These are phyloP conservation scores for Sigmodon hispidus DNA, from an alignment of 2,113 vertebrate species.

Conservation along the genomic window DNA sequence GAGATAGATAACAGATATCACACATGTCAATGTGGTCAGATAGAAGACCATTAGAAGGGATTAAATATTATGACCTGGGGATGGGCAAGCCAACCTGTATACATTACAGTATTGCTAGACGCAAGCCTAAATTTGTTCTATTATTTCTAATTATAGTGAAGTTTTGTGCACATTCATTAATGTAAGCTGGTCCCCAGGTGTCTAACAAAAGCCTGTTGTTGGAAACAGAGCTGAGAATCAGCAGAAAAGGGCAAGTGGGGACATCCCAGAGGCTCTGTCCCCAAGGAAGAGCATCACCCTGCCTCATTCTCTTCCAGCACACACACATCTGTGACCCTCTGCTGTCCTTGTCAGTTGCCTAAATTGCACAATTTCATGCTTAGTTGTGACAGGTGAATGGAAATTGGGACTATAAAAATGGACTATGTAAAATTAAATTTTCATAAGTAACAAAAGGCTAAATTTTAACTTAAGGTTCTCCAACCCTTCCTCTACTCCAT, in stretches of 20 bases:
- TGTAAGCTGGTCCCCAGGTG: neutral
- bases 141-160: conserved; percentile 2
- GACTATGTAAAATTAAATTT: conserved; percentile 71
- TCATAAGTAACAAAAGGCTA: conserved; percentile 68
- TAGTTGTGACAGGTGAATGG: conserved; percentile 66
- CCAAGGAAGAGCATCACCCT: conserved; percentile 18
- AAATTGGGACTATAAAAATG: conserved; percentile 67
- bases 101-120: conserved; percentile 17
- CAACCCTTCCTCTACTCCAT: neutral
- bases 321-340: conserved; percentile 68
- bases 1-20: neutral
- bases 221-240: neutral
- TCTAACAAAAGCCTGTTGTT: neutral
- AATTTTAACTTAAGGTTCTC: conserved; percentile 27
- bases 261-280: conserved; percentile 66
- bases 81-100: neutral
- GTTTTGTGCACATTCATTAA: neutral
- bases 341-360: conserved; percentile 69
- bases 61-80: neutral
- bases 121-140: neutral
- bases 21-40: neutral
- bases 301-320: conserved; percentile 55
- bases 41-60: neutral
- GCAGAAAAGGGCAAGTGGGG: conserved; percentile 64
- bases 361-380: conserved; percentile 71